Base-by-base conservation (phyloP, 1,140 invertebrate genomes). In the Holcopasites calliopsidis region DNA sequence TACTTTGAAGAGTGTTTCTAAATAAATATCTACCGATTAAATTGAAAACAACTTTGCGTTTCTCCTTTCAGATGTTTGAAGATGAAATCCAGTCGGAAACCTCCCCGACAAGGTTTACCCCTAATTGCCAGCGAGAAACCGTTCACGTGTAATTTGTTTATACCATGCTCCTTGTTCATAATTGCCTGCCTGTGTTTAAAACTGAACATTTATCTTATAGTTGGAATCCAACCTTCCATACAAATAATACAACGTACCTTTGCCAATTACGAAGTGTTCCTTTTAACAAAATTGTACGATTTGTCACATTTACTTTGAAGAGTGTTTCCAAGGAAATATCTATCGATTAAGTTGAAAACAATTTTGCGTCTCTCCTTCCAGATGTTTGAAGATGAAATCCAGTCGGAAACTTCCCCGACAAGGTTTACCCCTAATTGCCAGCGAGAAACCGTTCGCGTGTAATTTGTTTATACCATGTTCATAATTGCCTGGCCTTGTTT, bases 121-220 rank as follows among this genome's bases (percentile, higher is more conserved):
- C 85, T 90, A 90, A 90, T 90, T 84, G 87, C 85, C 84, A 77
- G 76, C 81, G 87, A 87, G 86, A 89, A 89, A 90, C 89, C 80
- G 87, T 90, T 90, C 82, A 83, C 84, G 72, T 87, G 79, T 90
- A 89, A 90, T 90, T 90, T 89, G 87, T 90, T 90, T 90, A 88
- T 90, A 79, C 73, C 66, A 77, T 70, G n/a, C 21, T 35, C 1
- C 7, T 26, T 21, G 81, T 55, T 84, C 84, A 86, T 89, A 89
- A 88, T 85, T 88, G 62, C 77, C 79, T 50, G 69, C 69, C 68
- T 76, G 66, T 84, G 74, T 81, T 82, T 72, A 3, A 77, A 76
- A 72, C 69, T 57, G 71, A 76, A 79, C 84, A 87, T 87, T 87
- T 87, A 87, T 86, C 84, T 77, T 85, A 79, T 80, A 72, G 84